Evolutionary conservation across 1,140 invertebrate species (phyloP), one percentile per base, ranked within the genome.

Genomic region (Trichonephila clavipes): DNA sequence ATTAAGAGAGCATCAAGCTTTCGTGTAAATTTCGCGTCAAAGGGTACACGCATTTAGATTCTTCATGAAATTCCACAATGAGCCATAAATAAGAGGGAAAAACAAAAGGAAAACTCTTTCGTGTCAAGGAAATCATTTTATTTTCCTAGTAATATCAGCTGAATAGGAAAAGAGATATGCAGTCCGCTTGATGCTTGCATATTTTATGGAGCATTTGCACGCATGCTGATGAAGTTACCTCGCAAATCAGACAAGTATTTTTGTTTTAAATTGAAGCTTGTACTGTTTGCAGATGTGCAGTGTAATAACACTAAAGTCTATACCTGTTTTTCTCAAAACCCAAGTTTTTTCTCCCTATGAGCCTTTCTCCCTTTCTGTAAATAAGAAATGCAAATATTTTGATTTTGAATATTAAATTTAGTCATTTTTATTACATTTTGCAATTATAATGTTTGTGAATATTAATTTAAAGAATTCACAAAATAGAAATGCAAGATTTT

Each of bases 91-190:
- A 24, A 19, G n/a, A 19, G 34, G 34, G 28, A 77, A 77, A 59
- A 16, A 83, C 82, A 83, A 83, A 83, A 58, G 82, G 72, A n/a
- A n/a, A 83, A 59, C 58, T 77, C 28, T 77, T 34, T 18, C 72
- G 28, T 77, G 72, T 77, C 72, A 77, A 77, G 72, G 72, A 34
- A 77, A 40, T 18, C 34, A 18, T 82, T 82, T 82, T 82, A 14
- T 34, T 51, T 21, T 51, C 34, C 34, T 28, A 16, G 28, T 16
- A 77, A 77, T 34, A 77, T 77, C 28, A 16, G 6, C 72, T 40
- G 28, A 77, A 77, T 28, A 40, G 72, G 24, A 40, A 69, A 28
- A 72, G 69, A 72, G n/a, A 72, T 28, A 77, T 77, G 34, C 72
- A 77, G 34, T 7, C 28, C 6, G 51, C 3, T 24, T 51, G 82